Conservation (phyloP, 2,888 invertebrate species). For the Anthrax anthrax region DNA sequence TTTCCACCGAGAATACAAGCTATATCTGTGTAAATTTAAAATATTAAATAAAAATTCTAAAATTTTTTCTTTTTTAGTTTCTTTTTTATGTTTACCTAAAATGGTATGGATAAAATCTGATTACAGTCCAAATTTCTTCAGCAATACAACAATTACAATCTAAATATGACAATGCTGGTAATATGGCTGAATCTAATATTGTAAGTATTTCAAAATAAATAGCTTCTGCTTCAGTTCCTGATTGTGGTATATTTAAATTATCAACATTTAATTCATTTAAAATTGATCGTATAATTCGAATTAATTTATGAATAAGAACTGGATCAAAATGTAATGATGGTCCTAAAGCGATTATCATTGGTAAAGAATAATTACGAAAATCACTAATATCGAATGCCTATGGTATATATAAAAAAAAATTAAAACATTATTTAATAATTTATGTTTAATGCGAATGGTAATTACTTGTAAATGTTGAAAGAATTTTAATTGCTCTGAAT, state of each 20-base stretch:
- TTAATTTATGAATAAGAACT: conserved; percentile 76
- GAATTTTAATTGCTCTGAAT: background rate
- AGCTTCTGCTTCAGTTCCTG: conserved; percentile 34
- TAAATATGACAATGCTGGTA: conserved; percentile 83
- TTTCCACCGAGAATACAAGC: conserved; percentile 93
- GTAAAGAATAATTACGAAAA: conserved; percentile 60
- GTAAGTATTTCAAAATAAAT: conserved; percentile 74
- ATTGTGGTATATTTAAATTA: conserved; percentile 24
- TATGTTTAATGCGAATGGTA: background rate
- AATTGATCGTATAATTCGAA: conserved; percentile 38
- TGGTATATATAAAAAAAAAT: background rate
- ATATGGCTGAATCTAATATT: conserved; percentile 71
- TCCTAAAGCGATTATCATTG: conserved; percentile 74
- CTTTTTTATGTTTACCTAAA: conserved; percentile 41
- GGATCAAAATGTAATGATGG: conserved; percentile 80
- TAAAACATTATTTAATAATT: background rate
- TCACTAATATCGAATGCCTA: conserved; percentile 55
- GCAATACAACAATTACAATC: conserved; percentile 92
- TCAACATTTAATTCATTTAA: conserved; percentile 32
- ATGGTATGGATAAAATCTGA: conserved; percentile 77
- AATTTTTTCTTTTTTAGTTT: no score
- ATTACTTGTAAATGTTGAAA: conserved; percentile 4
- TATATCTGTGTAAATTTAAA: conserved; percentile 41
- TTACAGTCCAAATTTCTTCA: conserved; percentile 87
- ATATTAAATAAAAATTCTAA: no score